Evolutionary conservation across 2,113 vertebrate species (phyloP).

Genomic region (Channa maculata): DNA sequence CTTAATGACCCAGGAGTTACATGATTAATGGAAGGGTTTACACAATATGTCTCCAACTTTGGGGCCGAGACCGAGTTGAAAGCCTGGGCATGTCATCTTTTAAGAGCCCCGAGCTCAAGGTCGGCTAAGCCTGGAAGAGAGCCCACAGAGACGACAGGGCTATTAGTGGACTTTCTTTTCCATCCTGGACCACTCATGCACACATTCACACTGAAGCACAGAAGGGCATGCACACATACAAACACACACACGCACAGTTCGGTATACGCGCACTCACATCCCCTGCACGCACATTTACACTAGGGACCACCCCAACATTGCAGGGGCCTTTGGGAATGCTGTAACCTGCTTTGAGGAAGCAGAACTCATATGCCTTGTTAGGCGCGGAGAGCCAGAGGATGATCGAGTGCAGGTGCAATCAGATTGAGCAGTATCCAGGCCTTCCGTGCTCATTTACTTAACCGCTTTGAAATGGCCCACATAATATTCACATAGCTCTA

Average conservation of each 20-base stretch:
- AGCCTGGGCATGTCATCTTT: constrained; percentile 57
- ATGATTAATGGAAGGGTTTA: constrained; percentile 76
- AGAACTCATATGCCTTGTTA: constrained; percentile 58
- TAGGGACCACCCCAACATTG: constrained; percentile 67
- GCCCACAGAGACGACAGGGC: constrained; percentile 70
- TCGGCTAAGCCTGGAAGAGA: constrained; percentile 61
- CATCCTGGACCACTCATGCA: constrained; percentile 34
- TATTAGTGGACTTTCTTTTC: constrained; percentile 70
- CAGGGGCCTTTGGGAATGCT: constrained; percentile 53
- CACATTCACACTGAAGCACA: neutral
- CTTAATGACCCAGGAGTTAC: constrained; percentile 71
- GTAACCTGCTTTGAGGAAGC: constrained; percentile 67
- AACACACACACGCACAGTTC: constrained; percentile 6
- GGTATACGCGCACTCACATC: constrained; percentile 23
- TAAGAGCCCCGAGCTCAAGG: constrained; percentile 66
- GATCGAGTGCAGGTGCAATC: constrained; percentile 44
- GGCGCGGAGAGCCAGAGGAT: constrained; percentile 42
- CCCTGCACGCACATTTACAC: constrained; percentile 52
- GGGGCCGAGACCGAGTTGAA: constrained; percentile 25
- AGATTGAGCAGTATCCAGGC: constrained; percentile 42
- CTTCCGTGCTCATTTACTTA: constrained; percentile 41
- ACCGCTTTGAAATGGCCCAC: constrained; percentile 20
- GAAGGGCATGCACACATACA: neutral
- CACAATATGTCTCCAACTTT: constrained; percentile 56
- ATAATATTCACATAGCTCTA: constrained; percentile 20